A percentile compares a stretch with the other conserved stretches of the same genome.
Conservation (phyloP, 1,140 invertebrate genomes). For the Brachionus asplanchnoidis region DNA sequence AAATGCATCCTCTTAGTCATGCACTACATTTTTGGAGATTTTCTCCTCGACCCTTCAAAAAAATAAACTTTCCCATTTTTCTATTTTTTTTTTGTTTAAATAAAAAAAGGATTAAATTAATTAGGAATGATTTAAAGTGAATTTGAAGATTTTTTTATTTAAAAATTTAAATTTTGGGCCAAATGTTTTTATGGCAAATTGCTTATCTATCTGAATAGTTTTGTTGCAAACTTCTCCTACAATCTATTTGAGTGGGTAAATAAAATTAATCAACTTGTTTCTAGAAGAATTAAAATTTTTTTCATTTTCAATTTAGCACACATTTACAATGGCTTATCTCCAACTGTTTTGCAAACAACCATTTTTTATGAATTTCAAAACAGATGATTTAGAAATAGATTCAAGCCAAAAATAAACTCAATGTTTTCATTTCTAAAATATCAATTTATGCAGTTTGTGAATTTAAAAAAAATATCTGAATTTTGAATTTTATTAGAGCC, state of each 20-base stretch:
- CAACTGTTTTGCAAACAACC: not conserved
- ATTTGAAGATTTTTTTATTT: no score
- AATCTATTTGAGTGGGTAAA: not conserved
- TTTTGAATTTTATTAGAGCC: no score
- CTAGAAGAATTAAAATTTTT: not conserved
- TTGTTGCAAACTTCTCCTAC: not conserved
- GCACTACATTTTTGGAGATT: not conserved
- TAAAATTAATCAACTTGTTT: not conserved
- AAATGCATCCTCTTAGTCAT: not conserved
- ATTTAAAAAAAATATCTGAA: no score
- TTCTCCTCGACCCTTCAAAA: no score
- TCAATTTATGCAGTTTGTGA: no score
- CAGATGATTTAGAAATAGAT: not conserved
- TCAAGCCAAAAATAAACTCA: not conserved
- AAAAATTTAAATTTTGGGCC: not conserved
- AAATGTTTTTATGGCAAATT: not conserved
- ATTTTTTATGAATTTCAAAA: not conserved
- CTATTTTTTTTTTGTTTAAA: no score
- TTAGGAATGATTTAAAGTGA: no score
- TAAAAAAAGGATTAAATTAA: no score
- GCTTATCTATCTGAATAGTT: not conserved
- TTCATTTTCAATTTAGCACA: not conserved
- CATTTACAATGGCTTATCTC: not conserved
- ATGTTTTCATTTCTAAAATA: no score
- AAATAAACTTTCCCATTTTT: no score